Evolutionary conservation across 2,113 vertebrate genomes (phyloP), one percentile per base, ranked within the genome.

Genomic region (Leptobrachium leishanense): DNA sequence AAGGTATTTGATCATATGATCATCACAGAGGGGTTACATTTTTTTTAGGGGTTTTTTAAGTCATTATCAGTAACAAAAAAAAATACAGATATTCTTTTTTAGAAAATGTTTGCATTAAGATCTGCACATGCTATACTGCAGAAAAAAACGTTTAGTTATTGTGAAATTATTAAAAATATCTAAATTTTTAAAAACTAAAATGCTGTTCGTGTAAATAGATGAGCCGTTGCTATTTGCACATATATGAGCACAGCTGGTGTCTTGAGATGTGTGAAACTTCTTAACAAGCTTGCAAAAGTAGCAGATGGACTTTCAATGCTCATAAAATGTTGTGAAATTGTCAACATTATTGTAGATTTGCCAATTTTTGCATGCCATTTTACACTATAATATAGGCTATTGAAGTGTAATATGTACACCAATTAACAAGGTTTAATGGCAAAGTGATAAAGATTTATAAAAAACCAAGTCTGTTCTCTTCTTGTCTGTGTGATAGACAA

Each of bases 191-290:
- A 50, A 8, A 5, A 50, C 46, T 50, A 50, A 50, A 50, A 1
- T 50, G 46, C 46, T 68, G 65, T 68, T 59, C 65, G 68, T 68
- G 66, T 68, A 76, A 76, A 76, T 76, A 68, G 69, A 66, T 72
- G 54, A 72, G 69, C 59, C 72, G 62, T 65, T 79, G 64, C 44
- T 65, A 72, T 65, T 72, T 72, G 64, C 75, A 76, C 50, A 76
- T 76, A 68, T 59, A 44, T 8, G 68, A 43, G 72, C 65, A 59
- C 77, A 79, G 77, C 68, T 79, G 77, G 57, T 66, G 63, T 53
- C 62, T 79, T 15, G 40, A 76, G 65, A 76, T 40, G 75, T 76
- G 75, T 65, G 77, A 79, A 79, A 79, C 69, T 65, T 79, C 64
- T 79, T 70, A 79, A 72, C 77, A 54, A 55, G 69, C 43, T 72